Percentiles rank a stretch among this genome's conserved stretches.
Evolutionary conservation across 2,888 invertebrate species (phyloP).

Genomic region (Vannuccia rotundouncinata): DNA sequence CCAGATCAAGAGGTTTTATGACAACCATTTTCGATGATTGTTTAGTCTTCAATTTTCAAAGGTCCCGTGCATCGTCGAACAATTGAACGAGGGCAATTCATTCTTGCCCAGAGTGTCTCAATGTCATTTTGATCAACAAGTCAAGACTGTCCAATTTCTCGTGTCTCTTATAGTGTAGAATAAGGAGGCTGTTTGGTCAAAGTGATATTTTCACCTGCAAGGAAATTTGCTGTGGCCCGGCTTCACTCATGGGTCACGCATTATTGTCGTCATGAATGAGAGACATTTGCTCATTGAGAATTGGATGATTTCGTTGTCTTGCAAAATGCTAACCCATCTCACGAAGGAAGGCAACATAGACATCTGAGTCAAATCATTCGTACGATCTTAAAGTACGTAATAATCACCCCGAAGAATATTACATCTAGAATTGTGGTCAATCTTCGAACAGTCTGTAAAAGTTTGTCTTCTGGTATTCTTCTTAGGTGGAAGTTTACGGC

Average conservation of each 20-base stretch:
- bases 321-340: not conserved
- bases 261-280: not conserved
- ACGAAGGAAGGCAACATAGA: slow-evolving; percentile 13
- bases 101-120: not conserved
- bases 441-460: not conserved
- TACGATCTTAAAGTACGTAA: not conserved
- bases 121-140: slow-evolving; percentile 1
- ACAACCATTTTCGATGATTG: not conserved
- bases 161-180: not conserved
- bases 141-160: not conserved
- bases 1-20: not conserved
- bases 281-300: not conserved
- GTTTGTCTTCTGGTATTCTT: slow-evolving; percentile 13
- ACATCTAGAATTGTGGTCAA: not conserved
- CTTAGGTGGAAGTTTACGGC: not conserved
- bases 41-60: not conserved
- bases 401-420: not conserved
- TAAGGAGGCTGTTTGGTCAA: slow-evolving; percentile 1
- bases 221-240: not conserved
- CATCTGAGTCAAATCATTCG: slow-evolving; percentile 1
- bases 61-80: not conserved
- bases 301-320: not conserved
- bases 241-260: too few species aligned
- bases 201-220: slow-evolving; percentile 10
- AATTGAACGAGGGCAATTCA: not conserved